Evolutionary conservation across 2,113 vertebrate species (phyloP), one percentile per base, ranked within the genome.

Genomic region (Pipa parva): DNA sequence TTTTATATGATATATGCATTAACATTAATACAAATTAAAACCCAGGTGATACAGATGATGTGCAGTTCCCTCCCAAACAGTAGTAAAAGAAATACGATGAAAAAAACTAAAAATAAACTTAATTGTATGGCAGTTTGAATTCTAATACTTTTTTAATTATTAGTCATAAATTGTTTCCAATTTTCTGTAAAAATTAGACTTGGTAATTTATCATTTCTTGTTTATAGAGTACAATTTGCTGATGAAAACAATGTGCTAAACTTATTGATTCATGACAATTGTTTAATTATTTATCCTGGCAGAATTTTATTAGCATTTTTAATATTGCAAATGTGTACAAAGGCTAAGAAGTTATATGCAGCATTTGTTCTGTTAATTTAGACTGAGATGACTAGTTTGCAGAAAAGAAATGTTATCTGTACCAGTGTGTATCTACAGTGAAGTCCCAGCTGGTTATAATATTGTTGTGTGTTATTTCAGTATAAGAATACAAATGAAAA

Each of bases 241-340:
- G 94, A 95, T 97, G 93, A 90, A 95, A 96, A 97, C 58, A 97
- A 93, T 93, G 92, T 94, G 93, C 90, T 92, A 92, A 93, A 95
- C 92, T 97, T 98, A 99, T 99, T 97, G 95, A 97, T 97, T 99
- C 95, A 99, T 97, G 95, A 97, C 95, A 98, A 98, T 98, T 97
- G 93, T 98, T 99, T 98, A 97, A 99, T 98, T 97, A 99, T 97
- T 99, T 97, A 98, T 98, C 94, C 92, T 91, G 90, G 93, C 95
- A 89, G 93, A 90, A 91, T 91, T 92, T 91, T 92, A 97, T 97
- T 96, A 97, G 94, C 96, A 98, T 96, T 94, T 94, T 92, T 95
- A 96, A 98, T 95, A 89, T 88, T 85, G 87, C 89, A 92, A 89
- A 90, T 88, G 88, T 88, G 88, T 88, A 85, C 82, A 86, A 87